Evolutionary conservation across 2,888 invertebrate genomes (phyloP), one percentile per base, ranked within the genome.

Genomic region (Dichetophora obliterata): DNA sequence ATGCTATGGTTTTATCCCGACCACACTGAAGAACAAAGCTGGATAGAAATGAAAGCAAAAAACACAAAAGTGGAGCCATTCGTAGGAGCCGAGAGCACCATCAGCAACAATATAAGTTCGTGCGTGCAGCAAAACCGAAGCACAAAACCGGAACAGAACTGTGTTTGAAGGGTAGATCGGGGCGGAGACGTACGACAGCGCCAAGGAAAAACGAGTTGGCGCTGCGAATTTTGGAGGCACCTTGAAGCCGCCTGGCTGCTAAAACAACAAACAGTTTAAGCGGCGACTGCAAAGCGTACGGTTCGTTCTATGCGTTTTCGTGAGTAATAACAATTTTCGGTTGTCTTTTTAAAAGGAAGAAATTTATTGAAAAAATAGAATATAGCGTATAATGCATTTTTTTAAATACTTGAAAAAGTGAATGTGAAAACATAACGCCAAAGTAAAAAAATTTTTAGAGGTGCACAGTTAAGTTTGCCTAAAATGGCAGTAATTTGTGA

Each of bases 201-300:
- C 22, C n/a, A 19, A 22, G 19, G 57, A n/a, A 22, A 63, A 73
- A 73, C 61, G 27, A 54, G 61, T 61, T 73, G 43, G 48, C n/a
- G 31, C 24, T 61, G 63, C 63, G 37, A 61, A 57, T 57, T 43
- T 43, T 31, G 70, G 70, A 73, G 48, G 34, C 72, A 48, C 72
- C 61, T 61, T 27, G 31, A 31, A 65, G 73, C 65, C 73, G 73
- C 52, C 50, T 65, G 43, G 73, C 50, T 65, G 34, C 75, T 79
- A 76, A 77, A 77, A 82, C 78, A 84, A 84, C 84, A 83, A 84
- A 86, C 86, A 86, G 86, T 86, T 86, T 84, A 84, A 83, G 82
- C 83, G 84, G 82, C 84, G 84, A 85, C 82, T 86, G 86, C 84
- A 84, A 84, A 83, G 84, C 79, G 84, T 82, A 84, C 83, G 86